Base-by-base conservation (phyloP, 1,140 invertebrate genomes). In the Caenorhabditis briggsae region DNA sequence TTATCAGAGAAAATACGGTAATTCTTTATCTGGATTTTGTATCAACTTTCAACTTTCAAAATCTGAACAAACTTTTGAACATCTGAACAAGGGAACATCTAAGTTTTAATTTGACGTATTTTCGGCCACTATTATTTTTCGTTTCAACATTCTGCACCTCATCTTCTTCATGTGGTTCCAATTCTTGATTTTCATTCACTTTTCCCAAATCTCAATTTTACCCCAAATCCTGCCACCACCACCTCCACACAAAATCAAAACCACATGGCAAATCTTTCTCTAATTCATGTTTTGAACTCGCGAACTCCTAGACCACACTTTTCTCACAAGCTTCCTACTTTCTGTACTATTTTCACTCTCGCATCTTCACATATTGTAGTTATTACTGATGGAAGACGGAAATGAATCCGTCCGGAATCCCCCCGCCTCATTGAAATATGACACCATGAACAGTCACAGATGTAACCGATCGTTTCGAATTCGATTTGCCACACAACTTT, bases 391-490 rank as follows among this genome's bases (percentile, higher is more conserved):
- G n/a, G 41, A 78, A 33, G 33, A 53, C 70, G 70, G 70, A 70
- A 70, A 78, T 53, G 70, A 78, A 78, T 78, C 33, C 33, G 33
- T 33, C 33, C 46, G 70, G 46, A 23, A 23, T 25, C 70, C 5
- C 5, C 18, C 65, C 9, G 6, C 2, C 9, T 50, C 46, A 78
- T 78, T 78, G 70, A 78, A 78, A 78, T 53, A 25, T 50, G 70
- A 78, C 70, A 78, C 70, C 46, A 78, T 78, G 70, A 78, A 78
- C 70, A 78, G 50, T 78, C 70, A 78, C 70, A 78, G 70, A 78
- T 78, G 70, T 78, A 78, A 78, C 70, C 14, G 70, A 78, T 78
- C 70, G 70, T 78, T 46, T 78, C 43, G 41, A 20, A 53, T 50
- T 50, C 33, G 41, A 78, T 12, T 78, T 78, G n/a, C 70, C 46